Conservation (phyloP, 2,113 vertebrate genomes). For the Pollimyrus isidori region DNA sequence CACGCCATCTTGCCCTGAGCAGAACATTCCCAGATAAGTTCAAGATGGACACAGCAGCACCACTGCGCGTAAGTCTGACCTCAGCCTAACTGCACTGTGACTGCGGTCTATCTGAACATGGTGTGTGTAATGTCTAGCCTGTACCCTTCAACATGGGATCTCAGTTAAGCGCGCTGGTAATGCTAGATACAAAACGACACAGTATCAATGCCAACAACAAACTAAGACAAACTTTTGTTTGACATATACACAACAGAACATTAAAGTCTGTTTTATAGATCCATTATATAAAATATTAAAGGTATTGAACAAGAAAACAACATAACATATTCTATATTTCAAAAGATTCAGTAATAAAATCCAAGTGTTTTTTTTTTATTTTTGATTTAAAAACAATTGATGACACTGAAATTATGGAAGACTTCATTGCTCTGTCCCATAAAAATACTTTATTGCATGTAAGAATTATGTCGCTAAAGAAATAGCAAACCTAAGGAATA, state of each 20-base stretch:
- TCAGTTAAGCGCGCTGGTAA: not conserved
- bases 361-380: not conserved
- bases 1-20: conserved; percentile 78
- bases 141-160: not conserved
- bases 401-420: not conserved
- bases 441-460: not conserved
- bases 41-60: conserved; percentile 65
- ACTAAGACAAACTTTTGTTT: not conserved
- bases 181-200: not conserved
- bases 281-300: not conserved
- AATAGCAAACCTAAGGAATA: not conserved
- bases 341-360: not conserved
- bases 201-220: not conserved
- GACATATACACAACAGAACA: not conserved
- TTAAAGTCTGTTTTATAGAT: not conserved
- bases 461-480: not conserved
- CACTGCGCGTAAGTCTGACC: conserved; percentile 63
- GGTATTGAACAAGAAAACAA: not conserved
- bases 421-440: not conserved
- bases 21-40: conserved; percentile 89
- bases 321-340: not conserved
- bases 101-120: not conserved
- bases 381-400: not conserved
- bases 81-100: not conserved
- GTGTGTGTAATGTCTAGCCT: not conserved